Conservation (phyloP, 2,888 invertebrate species). For the Clistopyga incitator region DNA sequence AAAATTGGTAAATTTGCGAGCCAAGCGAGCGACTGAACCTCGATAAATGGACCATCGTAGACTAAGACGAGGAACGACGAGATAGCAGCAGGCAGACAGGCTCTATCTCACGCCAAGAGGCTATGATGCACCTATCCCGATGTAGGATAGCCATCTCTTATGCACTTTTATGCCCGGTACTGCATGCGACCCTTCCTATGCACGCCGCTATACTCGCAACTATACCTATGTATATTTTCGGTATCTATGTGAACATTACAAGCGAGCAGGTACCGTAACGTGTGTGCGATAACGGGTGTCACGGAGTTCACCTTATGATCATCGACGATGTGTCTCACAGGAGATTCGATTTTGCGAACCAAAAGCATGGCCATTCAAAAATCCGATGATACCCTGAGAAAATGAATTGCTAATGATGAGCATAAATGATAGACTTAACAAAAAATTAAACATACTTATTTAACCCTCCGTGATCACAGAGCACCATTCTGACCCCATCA, state of each 20-base stretch:
- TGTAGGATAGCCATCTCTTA: constrained; percentile 83
- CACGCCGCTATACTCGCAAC: constrained; percentile 1
- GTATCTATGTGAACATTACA: constrained; percentile 32
- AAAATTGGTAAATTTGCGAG: background rate
- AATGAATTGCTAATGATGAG: background rate
- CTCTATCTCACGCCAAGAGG: constrained; percentile 64
- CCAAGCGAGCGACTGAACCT: constrained; percentile 8
- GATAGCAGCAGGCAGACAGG: constrained; percentile 70
- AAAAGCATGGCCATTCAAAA: background rate
- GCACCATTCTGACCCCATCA: no score
- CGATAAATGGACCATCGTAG: constrained; percentile 42
- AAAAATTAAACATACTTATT: background rate
- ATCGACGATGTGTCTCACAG: background rate
- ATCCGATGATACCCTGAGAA: background rate
- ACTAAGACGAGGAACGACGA: constrained; percentile 20
- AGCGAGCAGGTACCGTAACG: constrained; percentile 35
- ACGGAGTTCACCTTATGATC: constrained; percentile 23
- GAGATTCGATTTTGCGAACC: background rate
- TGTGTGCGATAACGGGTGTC: constrained; percentile 29
- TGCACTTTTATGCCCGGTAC: constrained; percentile 82
- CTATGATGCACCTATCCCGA: constrained; percentile 79
- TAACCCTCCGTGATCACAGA: background rate
- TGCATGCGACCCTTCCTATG: constrained; percentile 64
- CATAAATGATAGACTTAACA: background rate
- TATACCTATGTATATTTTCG: constrained; percentile 40